These are phyloP conservation scores for Vespertilio murinus DNA, from an alignment of 2,797 vertebrate species.

Conservation along the genomic window DNA sequence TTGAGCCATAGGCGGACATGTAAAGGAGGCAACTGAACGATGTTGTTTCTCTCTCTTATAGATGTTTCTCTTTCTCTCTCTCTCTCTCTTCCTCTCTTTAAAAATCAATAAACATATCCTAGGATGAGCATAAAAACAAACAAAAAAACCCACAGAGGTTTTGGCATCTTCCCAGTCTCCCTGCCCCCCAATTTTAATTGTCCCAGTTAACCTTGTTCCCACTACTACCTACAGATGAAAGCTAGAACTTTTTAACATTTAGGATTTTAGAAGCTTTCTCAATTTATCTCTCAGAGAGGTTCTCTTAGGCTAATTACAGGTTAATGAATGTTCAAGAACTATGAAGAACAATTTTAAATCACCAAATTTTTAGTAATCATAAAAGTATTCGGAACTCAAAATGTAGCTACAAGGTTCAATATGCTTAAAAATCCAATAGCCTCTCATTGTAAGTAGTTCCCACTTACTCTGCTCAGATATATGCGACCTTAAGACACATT, in stretches of 20 bases:
- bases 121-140: neutral
- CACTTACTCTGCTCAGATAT: neutral
- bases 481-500: neutral
- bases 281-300: neutral
- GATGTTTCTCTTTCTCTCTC: neutral
- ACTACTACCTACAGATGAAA: conserved; percentile 21
- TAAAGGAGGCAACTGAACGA: neutral
- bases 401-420: neutral
- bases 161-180: neutral
- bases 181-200: conserved; percentile 12
- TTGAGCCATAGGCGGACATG: accelerated
- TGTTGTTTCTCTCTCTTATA: neutral
- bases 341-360: conserved; percentile 53
- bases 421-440: neutral
- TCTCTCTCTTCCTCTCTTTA: neutral
- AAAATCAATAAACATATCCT: neutral
- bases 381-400: conserved; percentile 46
- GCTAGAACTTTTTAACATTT: conserved; percentile 12
- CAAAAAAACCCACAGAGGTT: neutral
- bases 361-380: conserved; percentile 23
- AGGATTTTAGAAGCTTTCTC: conserved; percentile 30
- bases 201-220: conserved; percentile 36
- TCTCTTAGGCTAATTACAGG: conserved; percentile 15
- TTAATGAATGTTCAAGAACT: conserved; percentile 34
- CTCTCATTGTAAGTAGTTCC: conserved; percentile 47